Conservation (phyloP, 2,888 invertebrate species). For the Drosophila neoperkinsi region DNA sequence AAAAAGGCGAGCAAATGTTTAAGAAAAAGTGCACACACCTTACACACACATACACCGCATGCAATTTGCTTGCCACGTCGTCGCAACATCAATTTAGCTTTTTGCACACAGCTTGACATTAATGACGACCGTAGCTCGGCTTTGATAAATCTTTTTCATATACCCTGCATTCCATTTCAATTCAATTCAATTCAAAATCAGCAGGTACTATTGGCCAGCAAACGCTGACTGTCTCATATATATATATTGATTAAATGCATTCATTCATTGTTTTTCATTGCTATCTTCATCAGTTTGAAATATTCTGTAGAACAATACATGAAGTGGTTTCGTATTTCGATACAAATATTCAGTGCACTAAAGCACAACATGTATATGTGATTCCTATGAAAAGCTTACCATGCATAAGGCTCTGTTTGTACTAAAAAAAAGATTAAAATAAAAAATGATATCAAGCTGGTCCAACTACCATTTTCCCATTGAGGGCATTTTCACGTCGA, state of each 20-base stretch:
- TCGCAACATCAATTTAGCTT: constrained; percentile 44
- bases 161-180: constrained; percentile 11
- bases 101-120: constrained; percentile 47
- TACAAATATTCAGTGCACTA: neutral
- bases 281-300: neutral
- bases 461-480: neutral
- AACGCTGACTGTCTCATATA: neutral
- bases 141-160: neutral
- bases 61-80: constrained; percentile 53
- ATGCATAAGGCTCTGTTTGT: neutral
- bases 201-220: neutral
- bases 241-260: neutral
- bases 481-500: constrained; percentile 4
- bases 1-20: constrained; percentile 55
- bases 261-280: neutral
- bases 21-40: constrained; percentile 36
- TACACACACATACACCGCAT: neutral
- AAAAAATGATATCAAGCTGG: neutral
- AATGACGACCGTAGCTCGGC: constrained; percentile 38
- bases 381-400: neutral
- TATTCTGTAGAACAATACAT: neutral
- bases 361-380: neutral
- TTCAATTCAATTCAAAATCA: neutral
- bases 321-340: neutral
- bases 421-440: neutral